Base-by-base conservation (phyloP, 2,888 invertebrate genomes). In the Mactromeris polynyma region DNA sequence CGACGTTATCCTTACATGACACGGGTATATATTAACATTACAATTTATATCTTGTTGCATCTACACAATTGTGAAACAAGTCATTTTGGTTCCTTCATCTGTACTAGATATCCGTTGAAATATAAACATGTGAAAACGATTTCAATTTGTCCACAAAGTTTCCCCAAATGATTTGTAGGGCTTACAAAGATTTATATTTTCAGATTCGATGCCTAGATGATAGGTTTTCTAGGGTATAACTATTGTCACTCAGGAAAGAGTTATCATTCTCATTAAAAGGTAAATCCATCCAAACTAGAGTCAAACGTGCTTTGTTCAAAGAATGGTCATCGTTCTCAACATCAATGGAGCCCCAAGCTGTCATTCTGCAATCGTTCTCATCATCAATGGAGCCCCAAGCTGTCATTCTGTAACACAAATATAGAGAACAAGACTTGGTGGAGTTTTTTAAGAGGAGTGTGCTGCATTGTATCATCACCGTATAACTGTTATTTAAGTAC, bases 161-260 rank as follows among this genome's bases (percentile, higher is more conserved):
- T n/a, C n/a, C n/a, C n/a, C n/a, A n/a, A n/a, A n/a, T n/a, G n/a
- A 84, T 36, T 83, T 69, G 54, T 90, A 90, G 26, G 90, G 86
- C 36, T 88, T 88, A 73, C 88, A n/a, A n/a, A n/a, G n/a, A n/a
- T n/a, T n/a, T n/a, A n/a, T n/a, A n/a, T n/a, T n/a, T n/a, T n/a
- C n/a, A n/a, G n/a, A n/a, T n/a, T n/a, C n/a, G n/a, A n/a, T n/a
- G n/a, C n/a, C n/a, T n/a, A n/a, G n/a, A n/a, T 38, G 80, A 51
- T 9, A 88, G 33, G 64, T 88, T 54, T 0, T 86, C 90, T 3
- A 33, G n/a, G 2, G 42, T 78, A 64, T 73, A 86, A 17, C 73
- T 86, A 11, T 81, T 85, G 26, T 81, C 51, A 21, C 85, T 82
- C 0, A 90, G 31, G 31, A 51, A 83, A 33, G 83, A 69, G 21